A percentile compares a stretch with the other conserved stretches of the same genome.
These are phyloP conservation scores for Anhinga rufa DNA, from an alignment of 2,113 vertebrate genomes.

Conservation along the genomic window DNA sequence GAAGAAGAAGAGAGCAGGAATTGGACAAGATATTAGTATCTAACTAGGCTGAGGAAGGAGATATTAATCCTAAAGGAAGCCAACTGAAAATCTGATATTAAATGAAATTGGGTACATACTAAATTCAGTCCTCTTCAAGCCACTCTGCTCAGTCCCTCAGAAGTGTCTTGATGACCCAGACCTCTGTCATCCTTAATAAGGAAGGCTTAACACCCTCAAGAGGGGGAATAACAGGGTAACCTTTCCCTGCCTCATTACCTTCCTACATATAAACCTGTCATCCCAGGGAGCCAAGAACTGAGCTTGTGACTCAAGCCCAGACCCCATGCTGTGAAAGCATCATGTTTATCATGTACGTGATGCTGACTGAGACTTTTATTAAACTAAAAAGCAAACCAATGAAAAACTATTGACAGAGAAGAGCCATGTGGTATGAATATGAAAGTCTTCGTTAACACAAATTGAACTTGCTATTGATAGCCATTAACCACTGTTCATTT, in stretches of 20 bases:
- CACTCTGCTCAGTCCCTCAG: background rate
- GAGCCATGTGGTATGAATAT: background rate
- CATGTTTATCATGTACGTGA: background rate
- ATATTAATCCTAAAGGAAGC: background rate
- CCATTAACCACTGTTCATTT: background rate
- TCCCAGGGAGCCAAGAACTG: background rate
- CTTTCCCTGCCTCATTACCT: background rate
- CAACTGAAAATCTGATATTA: background rate
- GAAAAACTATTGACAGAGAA: background rate
- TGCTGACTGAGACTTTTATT: background rate
- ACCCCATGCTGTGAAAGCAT: background rate
- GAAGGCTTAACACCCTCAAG: background rate
- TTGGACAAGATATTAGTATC: background rate
- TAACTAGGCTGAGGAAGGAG: background rate
- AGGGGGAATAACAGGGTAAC: background rate
- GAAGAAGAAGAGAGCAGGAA: background rate
- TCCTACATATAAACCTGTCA: background rate
- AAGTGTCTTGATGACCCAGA: background rate
- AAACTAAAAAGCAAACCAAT: background rate
- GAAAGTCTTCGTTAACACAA: background rate
- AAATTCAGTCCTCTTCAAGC: background rate
- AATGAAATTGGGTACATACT: background rate
- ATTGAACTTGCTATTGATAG: background rate
- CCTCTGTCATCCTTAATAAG: background rate
- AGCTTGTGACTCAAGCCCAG: background rate